A percentile compares a stretch with the other conserved stretches of the same genome.
These are phyloP conservation scores for Pan troglodytes DNA, from an alignment of 2,113 vertebrate genomes.

Conservation along the genomic window DNA sequence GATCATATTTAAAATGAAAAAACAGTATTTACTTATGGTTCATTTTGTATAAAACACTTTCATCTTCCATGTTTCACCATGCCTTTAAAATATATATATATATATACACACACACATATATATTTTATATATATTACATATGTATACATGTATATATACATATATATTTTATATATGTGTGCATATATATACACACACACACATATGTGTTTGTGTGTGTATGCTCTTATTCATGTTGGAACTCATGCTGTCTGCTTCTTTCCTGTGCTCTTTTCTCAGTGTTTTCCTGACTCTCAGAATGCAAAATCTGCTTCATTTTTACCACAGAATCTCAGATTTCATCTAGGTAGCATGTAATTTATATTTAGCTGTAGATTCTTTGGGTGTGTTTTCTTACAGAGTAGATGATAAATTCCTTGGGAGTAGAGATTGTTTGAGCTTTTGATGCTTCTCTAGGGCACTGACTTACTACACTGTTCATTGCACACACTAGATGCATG, in stretches of 20 bases:
- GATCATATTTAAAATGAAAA: neutral
- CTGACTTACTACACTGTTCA: neutral
- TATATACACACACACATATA: too few relatives aligned
- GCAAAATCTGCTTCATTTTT: neutral
- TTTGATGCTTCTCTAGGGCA: neutral
- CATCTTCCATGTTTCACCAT: neutral
- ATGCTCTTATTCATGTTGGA: neutral
- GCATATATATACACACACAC: too few relatives aligned
- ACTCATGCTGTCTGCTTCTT: fast-evolving
- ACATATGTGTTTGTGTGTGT: too few relatives aligned
- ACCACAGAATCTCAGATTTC: neutral
- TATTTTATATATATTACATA: too few relatives aligned
- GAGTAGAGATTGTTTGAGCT: neutral
- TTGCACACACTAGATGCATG: neutral
- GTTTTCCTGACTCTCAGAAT: neutral
- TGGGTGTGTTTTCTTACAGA: neutral
- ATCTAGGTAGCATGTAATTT: neutral
- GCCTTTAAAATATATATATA: neutral
- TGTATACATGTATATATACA: too few relatives aligned
- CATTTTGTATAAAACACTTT: neutral
- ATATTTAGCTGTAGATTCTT: neutral
- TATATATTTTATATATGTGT: too few relatives aligned
- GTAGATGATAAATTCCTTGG: neutral
- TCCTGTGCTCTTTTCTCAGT: neutral
- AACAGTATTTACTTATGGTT: neutral